phyloP scores from a whole-genome alignment of 2,113 vertebrate species.

The Petaurus breviceps region DNA sequence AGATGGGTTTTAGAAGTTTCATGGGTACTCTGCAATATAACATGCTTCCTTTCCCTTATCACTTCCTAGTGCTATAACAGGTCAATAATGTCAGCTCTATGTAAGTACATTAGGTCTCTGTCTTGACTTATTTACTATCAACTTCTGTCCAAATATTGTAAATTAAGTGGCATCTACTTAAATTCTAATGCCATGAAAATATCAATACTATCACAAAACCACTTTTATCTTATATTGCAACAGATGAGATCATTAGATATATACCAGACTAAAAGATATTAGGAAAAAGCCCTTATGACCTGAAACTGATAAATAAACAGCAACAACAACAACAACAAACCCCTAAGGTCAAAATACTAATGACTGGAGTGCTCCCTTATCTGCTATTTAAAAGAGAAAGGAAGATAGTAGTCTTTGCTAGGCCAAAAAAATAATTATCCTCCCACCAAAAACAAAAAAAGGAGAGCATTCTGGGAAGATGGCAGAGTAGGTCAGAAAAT shows the following conservation, averaged over 20 bases:
- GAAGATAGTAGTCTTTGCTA: not conserved
- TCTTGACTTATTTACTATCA: not conserved
- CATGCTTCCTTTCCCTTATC: not conserved
- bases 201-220: not conserved
- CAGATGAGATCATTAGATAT: not conserved
- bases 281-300: not conserved
- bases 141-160: not conserved
- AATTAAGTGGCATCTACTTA: not conserved
- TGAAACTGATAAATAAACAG: not conserved
- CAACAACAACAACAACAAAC: no score
- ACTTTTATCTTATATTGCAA: not conserved
- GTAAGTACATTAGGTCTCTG: not conserved
- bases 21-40: not conserved
- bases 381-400: not conserved
- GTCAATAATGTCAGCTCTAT: not conserved
- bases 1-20: not conserved
- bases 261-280: not conserved
- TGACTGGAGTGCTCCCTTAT: not conserved
- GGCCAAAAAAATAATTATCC: not conserved
- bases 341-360: not conserved
- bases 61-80: not conserved
- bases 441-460: slow-evolving; percentile 25
- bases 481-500: not conserved
- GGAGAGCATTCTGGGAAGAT: no score
- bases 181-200: not conserved